Evolutionary conservation across 2,888 invertebrate species (phyloP), one percentile per base, ranked within the genome.

Genomic region (Geotrupes spiniger): DNA sequence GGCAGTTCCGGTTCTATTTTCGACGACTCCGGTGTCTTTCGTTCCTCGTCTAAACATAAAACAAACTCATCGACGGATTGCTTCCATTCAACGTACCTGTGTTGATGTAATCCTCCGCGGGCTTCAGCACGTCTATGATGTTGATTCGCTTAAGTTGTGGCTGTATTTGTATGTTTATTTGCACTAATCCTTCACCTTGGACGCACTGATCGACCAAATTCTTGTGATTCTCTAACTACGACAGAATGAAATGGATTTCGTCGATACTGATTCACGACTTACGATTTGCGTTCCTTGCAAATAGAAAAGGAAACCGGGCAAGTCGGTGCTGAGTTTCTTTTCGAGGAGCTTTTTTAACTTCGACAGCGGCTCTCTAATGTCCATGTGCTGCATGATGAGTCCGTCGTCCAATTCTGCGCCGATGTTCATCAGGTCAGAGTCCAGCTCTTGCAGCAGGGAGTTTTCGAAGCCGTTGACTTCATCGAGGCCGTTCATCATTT

Each of bases 191-290:
- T 61, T 91, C 88, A 0, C 94, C 94, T 63, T 92, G 85, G 2
- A 95, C 92, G 69, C 95, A 95, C 64, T 95, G 95, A 64, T 95
- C 94, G 0, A 94, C 93, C 25, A 96, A 74, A 54, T 92, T 95
- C 67, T 91, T 93, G 65, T 89, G 85, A 52, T 85, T 83, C 64
- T 94, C 92, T 67, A 95, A 71, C 92, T 94, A n/a, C n/a, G n/a
- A n/a, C n/a, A n/a, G n/a, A n/a, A n/a, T n/a, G n/a, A n/a, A n/a
- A n/a, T n/a, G n/a, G n/a, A n/a, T n/a, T n/a, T n/a, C n/a, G n/a
- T n/a, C n/a, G n/a, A n/a, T n/a, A n/a, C n/a, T n/a, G n/a, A n/a
- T n/a, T n/a, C n/a, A n/a, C n/a, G 11, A 1, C n/a, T 8, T 74
- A 93, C 93, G 80, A 85, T 82, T 72, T 92, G 89, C 37, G 88